phyloP scores from a whole-genome alignment of 2,113 vertebrate species.

The Tringa solitaria region DNA sequence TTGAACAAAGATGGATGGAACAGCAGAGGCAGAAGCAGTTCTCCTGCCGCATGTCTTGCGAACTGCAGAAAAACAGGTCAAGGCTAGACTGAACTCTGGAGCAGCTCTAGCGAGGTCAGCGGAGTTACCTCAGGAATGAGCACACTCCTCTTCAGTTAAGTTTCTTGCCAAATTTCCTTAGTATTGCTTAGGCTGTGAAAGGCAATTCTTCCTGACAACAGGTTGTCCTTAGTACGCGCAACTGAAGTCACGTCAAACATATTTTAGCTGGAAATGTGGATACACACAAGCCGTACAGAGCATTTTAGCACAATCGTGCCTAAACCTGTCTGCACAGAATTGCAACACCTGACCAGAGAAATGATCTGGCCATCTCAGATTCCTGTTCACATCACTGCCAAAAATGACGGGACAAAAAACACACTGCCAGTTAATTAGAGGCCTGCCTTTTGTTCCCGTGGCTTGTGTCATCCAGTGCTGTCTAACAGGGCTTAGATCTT shows the following conservation, averaged over 20 bases:
- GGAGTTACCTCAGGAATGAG: not conserved
- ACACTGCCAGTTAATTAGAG: not conserved
- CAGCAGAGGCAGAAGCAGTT: not conserved
- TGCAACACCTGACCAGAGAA: not conserved
- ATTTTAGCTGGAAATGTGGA: not conserved
- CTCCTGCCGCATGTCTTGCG: rapidly evolving
- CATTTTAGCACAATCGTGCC: not conserved
- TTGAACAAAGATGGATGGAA: constrained; percentile 25
- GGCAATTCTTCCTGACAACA: not conserved
- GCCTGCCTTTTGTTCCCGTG: not conserved
- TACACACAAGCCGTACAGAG: not conserved
- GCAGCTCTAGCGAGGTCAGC: not conserved
- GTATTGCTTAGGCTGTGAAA: not conserved
- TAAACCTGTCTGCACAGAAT: not conserved
- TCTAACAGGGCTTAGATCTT: not conserved
- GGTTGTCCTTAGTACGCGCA: not conserved
- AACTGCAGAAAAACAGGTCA: constrained; percentile 19
- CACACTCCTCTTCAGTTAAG: not conserved
- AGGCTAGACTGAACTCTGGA: constrained; percentile 3
- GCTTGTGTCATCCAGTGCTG: not conserved
- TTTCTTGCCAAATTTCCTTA: not conserved
- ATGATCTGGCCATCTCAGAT: not conserved
- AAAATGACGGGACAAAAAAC: not conserved
- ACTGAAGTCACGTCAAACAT: not conserved
- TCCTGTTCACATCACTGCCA: not conserved